Evolutionary conservation across 2,888 invertebrate species (phyloP), one percentile per base, ranked within the genome.

Genomic region (Congeria kusceri): DNA sequence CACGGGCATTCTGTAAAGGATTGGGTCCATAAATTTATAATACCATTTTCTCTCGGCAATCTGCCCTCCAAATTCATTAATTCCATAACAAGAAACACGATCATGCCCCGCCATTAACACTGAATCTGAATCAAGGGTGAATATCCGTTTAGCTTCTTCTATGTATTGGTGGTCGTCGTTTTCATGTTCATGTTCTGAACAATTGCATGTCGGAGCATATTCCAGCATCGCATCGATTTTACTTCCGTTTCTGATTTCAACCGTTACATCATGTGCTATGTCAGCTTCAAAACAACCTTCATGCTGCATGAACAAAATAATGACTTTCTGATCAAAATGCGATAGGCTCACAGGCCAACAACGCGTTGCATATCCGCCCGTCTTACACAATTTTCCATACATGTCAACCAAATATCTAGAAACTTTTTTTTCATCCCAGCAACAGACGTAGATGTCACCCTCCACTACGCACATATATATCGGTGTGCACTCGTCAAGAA

Each of bases 201-300:
- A 11, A 11, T 3, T 15, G 39, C 15, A 11, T 32, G 4, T 32
- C 15, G 53, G 25, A 18, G 9, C 53, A 53, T 11, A 53, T 1
- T 20, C 20, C 1, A 53, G 11, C 7, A 3, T 18, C n/a, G 53
- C 53, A 18, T 53, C 25, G 5, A 53, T 53, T 53, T 20, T 23
- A 18, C 53, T 53, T 4, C 53, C 53, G 2, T 53, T 53, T 53
- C 53, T 20, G 7, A 53, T 53, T 53, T 53, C 53, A 53, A 53
- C n/a, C n/a, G 13, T 1, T 4, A 53, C 53, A 53, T 53, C 53
- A 2, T 53, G n/a, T 2, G 9, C 13, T 2, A 9, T 9, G 5
- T 20, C 11, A 53, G 23, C 7, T 11, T 53, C 53, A 53, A 53
- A 20, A 25, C 39, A 15, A 13, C 9, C 25, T 20, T 9, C 9